Conservation (phyloP, 37 sponge, comb jelly and placozoan species). For the Ephydatia muelleri region DNA sequence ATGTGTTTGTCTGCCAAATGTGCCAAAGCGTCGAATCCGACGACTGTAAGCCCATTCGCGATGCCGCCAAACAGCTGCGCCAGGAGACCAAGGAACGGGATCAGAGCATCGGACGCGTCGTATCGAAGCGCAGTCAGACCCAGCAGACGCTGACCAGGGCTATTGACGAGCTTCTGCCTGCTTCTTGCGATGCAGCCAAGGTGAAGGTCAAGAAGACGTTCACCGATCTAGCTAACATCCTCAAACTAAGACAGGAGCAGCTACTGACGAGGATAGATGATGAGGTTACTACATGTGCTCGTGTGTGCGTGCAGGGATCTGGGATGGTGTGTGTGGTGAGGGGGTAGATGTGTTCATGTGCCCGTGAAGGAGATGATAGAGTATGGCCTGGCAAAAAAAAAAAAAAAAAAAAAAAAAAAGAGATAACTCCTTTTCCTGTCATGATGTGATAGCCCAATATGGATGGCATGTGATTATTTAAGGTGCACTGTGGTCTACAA, state of each 20-base stretch:
- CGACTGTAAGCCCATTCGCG: constrained; percentile 24
- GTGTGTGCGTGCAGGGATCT: constrained; percentile 12
- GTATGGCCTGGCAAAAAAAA: too few relatives aligned
- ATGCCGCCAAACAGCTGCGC: constrained; percentile 16
- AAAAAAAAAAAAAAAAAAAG: too few relatives aligned
- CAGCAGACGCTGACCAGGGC: constrained; percentile 1
- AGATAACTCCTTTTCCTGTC: too few relatives aligned
- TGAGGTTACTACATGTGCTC: constrained; percentile 40
- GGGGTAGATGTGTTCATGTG: not conserved
- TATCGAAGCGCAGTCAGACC: constrained; percentile 11
- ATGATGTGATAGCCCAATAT: too few relatives aligned
- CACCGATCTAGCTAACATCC: constrained; percentile 14
- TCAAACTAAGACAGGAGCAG: constrained; percentile 46
- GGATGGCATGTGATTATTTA: too few relatives aligned
- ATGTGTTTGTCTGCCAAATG: constrained; percentile 48
- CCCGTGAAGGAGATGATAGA: too few relatives aligned
- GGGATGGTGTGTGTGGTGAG: not conserved
- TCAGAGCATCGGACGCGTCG: not conserved
- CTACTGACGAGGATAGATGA: constrained; percentile 30
- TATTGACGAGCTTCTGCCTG: constrained; percentile 20
- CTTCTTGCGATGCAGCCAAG: constrained; percentile 24
- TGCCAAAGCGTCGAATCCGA: not conserved
- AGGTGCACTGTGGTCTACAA: too few relatives aligned
- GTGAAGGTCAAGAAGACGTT: constrained; percentile 31
- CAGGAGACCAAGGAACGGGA: constrained; percentile 9